Conservation (phyloP, 1,140 invertebrate species). For the Coenobita brevimanus region DNA sequence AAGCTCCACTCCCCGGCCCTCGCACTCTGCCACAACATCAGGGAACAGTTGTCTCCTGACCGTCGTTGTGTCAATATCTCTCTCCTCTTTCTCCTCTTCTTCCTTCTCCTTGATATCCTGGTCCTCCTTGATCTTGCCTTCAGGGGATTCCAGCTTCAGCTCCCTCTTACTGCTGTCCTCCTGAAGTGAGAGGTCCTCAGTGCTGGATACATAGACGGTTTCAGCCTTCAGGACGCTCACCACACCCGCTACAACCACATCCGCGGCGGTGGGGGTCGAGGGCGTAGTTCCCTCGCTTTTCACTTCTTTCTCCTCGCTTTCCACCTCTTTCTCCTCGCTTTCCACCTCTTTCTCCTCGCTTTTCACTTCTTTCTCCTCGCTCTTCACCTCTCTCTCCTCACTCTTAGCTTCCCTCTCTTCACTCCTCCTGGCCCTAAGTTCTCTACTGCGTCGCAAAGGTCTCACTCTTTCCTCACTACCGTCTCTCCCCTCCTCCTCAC, state of each 20-base stretch:
- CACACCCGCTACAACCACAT: conserved; percentile 45
- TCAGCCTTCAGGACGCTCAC: conserved; percentile 49
- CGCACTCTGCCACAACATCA: conserved; percentile 43
- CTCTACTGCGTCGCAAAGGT: not conserved
- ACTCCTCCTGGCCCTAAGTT: not conserved
- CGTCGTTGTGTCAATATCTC: not conserved
- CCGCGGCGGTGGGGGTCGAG: not conserved
- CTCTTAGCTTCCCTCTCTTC: not conserved
- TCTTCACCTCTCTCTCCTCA: not conserved
- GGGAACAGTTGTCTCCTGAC: conserved; percentile 42
- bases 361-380: not conserved
- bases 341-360: not conserved
- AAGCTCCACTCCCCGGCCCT: too few relatives aligned
- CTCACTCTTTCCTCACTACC: conserved; percentile 7
- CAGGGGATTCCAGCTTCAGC: not conserved
- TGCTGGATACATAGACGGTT: conserved; percentile 48
- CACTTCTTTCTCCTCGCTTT: not conserved
- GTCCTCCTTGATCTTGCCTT: conserved; percentile 34
- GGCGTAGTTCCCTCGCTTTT: not conserved
- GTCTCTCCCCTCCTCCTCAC: conserved; percentile 14
- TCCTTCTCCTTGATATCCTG: conserved; percentile 8
- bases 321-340: not conserved
- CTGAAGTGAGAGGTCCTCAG: conserved; percentile 36
- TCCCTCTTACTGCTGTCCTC: conserved; percentile 19
- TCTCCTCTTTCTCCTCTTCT: not conserved